Percentiles rank a stretch among this genome's conserved stretches.
Evolutionary conservation across 2,888 invertebrate species (phyloP).

Genomic region (Pammene aurita): DNA sequence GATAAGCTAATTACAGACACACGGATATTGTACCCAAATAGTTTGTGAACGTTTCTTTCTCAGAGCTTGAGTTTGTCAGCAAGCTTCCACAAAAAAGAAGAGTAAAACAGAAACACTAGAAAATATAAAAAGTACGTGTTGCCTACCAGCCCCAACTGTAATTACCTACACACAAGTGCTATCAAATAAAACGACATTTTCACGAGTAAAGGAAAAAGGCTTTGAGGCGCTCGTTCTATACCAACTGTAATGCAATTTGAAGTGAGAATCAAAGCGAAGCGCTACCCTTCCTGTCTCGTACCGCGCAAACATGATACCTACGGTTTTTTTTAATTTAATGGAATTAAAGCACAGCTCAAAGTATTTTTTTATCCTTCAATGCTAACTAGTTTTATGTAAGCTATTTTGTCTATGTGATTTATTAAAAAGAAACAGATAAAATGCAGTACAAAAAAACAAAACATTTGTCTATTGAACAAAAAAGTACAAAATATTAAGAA

Average conservation of each 20-base stretch:
- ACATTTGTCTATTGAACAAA: neutral
- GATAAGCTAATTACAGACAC: neutral
- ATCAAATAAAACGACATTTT: constrained; percentile 65
- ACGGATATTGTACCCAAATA: neutral
- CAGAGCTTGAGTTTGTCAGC: neutral
- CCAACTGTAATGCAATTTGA: constrained; percentile 70
- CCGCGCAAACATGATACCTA: constrained; percentile 41
- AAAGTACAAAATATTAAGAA: no score
- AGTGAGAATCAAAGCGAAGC: constrained; percentile 66
- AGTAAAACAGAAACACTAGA: constrained; percentile 43
- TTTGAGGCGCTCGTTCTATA: constrained; percentile 65
- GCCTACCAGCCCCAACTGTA: constrained; percentile 54
- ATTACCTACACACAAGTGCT: constrained; percentile 65
- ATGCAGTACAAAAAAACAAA: no score
- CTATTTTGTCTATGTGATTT: no score
- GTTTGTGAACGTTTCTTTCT: neutral
- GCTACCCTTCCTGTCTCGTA: constrained; percentile 22
- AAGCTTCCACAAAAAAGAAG: constrained; percentile 20
- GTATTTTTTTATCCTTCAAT: neutral
- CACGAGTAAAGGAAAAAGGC: constrained; percentile 60
- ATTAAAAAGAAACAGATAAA: no score
- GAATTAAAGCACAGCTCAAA: neutral
- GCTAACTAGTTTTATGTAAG: neutral
- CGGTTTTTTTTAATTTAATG: constrained; percentile 31
- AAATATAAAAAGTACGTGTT: constrained; percentile 46